A percentile compares a stretch with the other conserved stretches of the same genome.
Conservation (phyloP, 2,797 vertebrate genomes). For the Artibeus jamaicensis region DNA sequence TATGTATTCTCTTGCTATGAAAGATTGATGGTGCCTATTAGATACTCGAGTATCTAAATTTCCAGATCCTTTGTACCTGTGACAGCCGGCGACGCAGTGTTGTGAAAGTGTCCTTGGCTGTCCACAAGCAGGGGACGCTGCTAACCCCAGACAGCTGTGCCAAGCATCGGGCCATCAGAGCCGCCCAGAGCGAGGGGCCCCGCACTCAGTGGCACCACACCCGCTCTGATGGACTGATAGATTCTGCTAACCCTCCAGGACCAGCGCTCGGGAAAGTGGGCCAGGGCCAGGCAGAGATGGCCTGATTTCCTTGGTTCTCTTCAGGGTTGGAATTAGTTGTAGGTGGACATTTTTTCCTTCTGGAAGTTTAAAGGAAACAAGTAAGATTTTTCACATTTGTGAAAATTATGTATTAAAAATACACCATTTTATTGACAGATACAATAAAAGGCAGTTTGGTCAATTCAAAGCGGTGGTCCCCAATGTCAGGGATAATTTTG, state of each 20-base stretch:
- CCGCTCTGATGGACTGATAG: not conserved
- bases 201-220: not conserved
- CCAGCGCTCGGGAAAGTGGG: accelerated
- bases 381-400: accelerated
- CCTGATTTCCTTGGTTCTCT: not conserved
- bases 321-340: not conserved
- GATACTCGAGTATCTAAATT: slow-evolving; percentile 80
- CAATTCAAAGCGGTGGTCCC: not conserved
- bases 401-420: not conserved
- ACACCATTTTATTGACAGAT: accelerated
- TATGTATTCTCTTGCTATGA: slow-evolving; percentile 84
- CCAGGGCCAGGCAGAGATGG: accelerated
- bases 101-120: slow-evolving; percentile 60
- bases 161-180: accelerated
- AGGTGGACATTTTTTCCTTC: accelerated
- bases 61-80: slow-evolving; percentile 81
- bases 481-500: not conserved
- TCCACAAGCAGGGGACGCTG: slow-evolving; percentile 33
- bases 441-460: not conserved
- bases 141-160: not conserved
- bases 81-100: slow-evolving; percentile 73
- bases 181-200: accelerated
- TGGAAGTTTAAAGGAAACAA: not conserved
- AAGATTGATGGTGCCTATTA: slow-evolving; percentile 85
- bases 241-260: accelerated